phyloP scores from a whole-genome alignment of 2,888 invertebrate genomes.

The Chrysolina americana region DNA sequence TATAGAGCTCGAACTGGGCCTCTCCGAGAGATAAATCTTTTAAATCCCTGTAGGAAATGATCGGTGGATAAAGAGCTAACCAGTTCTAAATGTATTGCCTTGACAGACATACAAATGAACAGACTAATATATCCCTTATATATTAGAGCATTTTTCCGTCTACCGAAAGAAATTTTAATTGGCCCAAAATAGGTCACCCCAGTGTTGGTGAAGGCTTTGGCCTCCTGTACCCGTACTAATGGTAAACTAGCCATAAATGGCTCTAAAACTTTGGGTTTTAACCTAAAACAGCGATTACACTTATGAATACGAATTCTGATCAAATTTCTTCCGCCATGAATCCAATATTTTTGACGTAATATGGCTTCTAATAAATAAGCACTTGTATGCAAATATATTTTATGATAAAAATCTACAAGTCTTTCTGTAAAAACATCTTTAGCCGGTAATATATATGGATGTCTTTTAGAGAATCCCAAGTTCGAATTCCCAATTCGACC shows the following conservation, averaged over 20 bases:
- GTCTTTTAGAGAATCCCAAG: not conserved
- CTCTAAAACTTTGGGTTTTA: conserved; percentile 25
- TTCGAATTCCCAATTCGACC: conserved; percentile 9
- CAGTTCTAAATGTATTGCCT: conserved; percentile 29
- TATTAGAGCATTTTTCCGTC: conserved; percentile 22
- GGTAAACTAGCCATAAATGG: conserved; percentile 38
- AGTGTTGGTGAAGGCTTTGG: conserved; percentile 27
- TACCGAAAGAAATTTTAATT: conserved; percentile 28
- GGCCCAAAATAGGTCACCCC: conserved; percentile 36
- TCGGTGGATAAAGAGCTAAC: conserved; percentile 21
- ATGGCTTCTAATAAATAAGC: no score
- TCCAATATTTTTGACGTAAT: no score
- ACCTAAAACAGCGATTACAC: no score
- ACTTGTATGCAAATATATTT: conserved; percentile 25
- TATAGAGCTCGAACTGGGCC: conserved; percentile 15
- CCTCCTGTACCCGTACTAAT: not conserved
- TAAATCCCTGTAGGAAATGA: conserved; percentile 26
- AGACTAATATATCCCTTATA: conserved; percentile 35
- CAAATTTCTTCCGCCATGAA: no score
- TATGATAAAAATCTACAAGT: conserved; percentile 30
- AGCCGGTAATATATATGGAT: conserved; percentile 11
- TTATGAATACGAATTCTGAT: no score
- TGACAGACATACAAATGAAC: conserved; percentile 26
- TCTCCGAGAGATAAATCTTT: conserved; percentile 5
- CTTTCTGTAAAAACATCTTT: conserved; percentile 22